Evolutionary conservation across 2,888 invertebrate genomes (phyloP), one percentile per base, ranked within the genome.

Genomic region (Poecilus cupreus): DNA sequence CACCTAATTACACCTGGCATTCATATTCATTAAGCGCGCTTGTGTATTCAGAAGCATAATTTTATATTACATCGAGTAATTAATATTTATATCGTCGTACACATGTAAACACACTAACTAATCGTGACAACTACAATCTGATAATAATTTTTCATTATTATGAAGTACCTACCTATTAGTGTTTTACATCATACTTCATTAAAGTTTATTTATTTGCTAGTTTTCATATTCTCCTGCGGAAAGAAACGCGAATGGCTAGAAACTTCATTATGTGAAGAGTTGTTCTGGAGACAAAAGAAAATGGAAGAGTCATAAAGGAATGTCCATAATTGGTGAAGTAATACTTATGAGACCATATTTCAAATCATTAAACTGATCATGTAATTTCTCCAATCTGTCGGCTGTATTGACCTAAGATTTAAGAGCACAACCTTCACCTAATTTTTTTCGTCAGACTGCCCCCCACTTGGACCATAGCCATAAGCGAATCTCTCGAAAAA

Each of bases 351-450:
- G 13, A 24, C 24, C n/a, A 57, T 57, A 57, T 57, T 57, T 57
- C 22, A 54, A n/a, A 57, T 20, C 60, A 24, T 70, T 43, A 70
- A 70, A 39, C 26, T 60, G 20, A 13, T 13, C 68, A 18, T 46
- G 72, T 24, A 72, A 72, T 72, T 46, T 72, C 72, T 46, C 49
- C 51, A 26, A 72, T 43, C 43, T 72, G 72, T 72, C 72, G 46
- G 72, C 43, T 22, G 22, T 72, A 72, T 72, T 72, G 72, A 72
- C 72, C 22, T 13, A 24, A 46, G 72, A 74, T 74, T 74, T 74
- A 74, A 64, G 78, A 39, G 39, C 10, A 16, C 24, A 64, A 78
- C 78, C 78, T 78, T 78, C 78, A 64, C 78, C 78, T 64, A 64
- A 43, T 64, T 78, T 64, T n/a, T 57, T 77, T 57, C 43, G 22